Base-by-base conservation (phyloP, 2,113 vertebrate genomes). In the Epinephelus fuscoguttatus region DNA sequence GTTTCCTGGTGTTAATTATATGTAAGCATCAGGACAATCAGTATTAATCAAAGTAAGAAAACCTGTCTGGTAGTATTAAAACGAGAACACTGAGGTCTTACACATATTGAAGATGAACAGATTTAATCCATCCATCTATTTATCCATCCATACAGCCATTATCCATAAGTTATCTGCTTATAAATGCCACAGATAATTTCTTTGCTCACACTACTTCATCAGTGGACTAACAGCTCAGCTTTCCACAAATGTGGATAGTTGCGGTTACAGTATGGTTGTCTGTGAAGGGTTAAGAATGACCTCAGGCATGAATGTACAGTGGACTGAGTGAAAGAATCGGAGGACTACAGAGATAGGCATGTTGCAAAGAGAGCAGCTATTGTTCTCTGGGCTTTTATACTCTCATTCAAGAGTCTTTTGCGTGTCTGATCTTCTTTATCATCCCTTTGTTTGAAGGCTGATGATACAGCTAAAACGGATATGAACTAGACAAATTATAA, bases 401-500 rank as follows among this genome's bases (percentile, higher is more conserved):
- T 45, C 69, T 78, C 82, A 33, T 80, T 85, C 49, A 74, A 55
- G 23, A 33, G 47, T 19, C 76, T 64, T 15, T 9, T 70, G 27
- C 52, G 13, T 69, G 57, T 75, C 49, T 47, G 49, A 30, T 63
- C 30, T 17, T 63, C 70, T 77, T 74, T 71, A 71, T 72, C 74
- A 61, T 23, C 56, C 60, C 62, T 82, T 82, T 84, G 61, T 83
- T 70, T 70, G 40, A 70, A 57, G 85, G 60, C 37, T 68, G 62
- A 57, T 59, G 64, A 70, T 84, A 80, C 76, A 56, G 60, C 84
- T 80, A 18, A 45, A 87, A 89, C 85, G 87, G 91, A 93, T 82
- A 88, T 50, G 27, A 70, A 67, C 78, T 18, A 92, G 92, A 94
- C 88, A 77, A 81, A 88, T 88, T 66, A 81, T 37, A 63, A 52